Evolutionary conservation across 1,140 invertebrate genomes (phyloP).

Genomic region (Papilio xuthus): DNA sequence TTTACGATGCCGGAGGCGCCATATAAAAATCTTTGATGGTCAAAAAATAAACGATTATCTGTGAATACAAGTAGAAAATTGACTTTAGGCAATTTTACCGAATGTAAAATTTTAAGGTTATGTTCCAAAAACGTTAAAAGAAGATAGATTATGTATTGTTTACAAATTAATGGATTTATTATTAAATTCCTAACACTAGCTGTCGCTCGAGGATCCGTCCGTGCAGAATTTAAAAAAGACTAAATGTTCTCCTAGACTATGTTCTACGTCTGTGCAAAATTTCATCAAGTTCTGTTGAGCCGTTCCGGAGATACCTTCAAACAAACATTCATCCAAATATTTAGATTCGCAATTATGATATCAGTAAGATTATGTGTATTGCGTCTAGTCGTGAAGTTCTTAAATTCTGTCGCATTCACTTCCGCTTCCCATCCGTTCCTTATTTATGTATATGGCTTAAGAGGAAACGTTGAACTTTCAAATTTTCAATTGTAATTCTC

Average conservation of each 20-base stretch:
- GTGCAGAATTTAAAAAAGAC: too few species aligned
- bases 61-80: not conserved
- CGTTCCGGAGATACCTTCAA: too few species aligned
- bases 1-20: slow-evolving; percentile 43
- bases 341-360: too few species aligned
- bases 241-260: too few species aligned
- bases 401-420: not conserved
- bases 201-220: too few species aligned
- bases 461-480: too few species aligned
- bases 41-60: not conserved
- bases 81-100: not conserved
- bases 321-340: too few species aligned
- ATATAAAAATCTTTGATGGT: not conserved
- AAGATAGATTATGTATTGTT: not conserved
- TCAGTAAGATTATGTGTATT: too few species aligned
- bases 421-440: not conserved
- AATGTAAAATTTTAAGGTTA: not conserved
- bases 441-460: too few species aligned
- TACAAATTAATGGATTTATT: not conserved
- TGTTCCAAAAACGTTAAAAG: not conserved
- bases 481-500: not conserved
- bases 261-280: too few species aligned
- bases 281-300: too few species aligned
- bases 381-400: not conserved
- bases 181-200: not conserved